Conservation (phyloP, 2,797 vertebrate genomes). For the Oreonectes daqikongensis region DNA sequence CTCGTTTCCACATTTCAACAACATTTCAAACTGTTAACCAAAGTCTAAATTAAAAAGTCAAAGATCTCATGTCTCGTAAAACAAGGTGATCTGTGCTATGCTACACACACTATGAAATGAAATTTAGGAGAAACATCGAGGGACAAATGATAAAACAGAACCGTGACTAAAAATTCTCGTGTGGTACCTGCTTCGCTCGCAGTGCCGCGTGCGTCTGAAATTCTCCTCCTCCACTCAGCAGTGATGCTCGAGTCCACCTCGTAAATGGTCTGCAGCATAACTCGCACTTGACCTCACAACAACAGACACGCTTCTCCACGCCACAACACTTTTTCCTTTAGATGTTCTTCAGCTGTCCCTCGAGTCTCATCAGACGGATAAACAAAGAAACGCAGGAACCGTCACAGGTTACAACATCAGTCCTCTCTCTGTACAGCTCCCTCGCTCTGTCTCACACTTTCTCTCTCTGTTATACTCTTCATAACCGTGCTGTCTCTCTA, state of each 20-base stretch:
- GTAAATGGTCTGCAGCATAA: conserved; percentile 90
- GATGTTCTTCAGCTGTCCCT: conserved; percentile 9
- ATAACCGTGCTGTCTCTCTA: conserved; percentile 33
- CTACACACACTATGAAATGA: not conserved
- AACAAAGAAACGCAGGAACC: not conserved
- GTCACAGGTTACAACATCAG: conserved; percentile 6
- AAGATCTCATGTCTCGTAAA: not conserved
- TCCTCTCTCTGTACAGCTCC: conserved; percentile 3
- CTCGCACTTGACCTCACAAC: conserved; percentile 51
- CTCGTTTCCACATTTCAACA: not conserved
- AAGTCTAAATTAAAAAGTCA: not conserved
- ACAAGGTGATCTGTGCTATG: not conserved
- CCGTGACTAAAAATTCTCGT: not conserved
- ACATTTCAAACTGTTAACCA: not conserved
- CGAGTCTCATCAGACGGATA: conserved; percentile 14
- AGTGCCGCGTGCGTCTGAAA: conserved; percentile 81
- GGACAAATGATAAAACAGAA: not conserved
- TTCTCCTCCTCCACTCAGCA: conserved; percentile 86
- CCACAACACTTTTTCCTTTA: not conserved
- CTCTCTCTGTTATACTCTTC: conserved; percentile 27
- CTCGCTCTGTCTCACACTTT: conserved; percentile 37
- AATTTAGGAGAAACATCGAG: no score
- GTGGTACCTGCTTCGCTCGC: conserved; percentile 84
- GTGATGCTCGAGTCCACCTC: conserved; percentile 87
- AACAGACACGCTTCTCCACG: not conserved